phyloP scores from a whole-genome alignment of 2,888 invertebrate species.

The Branchipolynoe longqiensis region DNA sequence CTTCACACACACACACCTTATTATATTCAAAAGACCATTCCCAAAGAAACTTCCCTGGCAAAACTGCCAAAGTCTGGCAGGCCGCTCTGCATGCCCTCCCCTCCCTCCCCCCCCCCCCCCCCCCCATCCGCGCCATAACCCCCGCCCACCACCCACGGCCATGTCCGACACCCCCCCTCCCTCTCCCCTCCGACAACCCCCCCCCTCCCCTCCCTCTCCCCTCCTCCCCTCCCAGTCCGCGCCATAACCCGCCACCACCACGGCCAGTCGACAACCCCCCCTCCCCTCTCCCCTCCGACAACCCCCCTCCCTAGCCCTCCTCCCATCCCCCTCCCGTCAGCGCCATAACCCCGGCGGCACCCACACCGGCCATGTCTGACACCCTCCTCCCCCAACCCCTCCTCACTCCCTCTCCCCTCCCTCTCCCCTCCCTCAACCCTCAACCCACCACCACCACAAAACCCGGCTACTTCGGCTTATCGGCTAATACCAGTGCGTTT shows the following conservation, averaged over 20 bases:
- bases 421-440: neutral
- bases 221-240: neutral
- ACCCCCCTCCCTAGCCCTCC: neutral
- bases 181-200: too few species aligned
- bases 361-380: neutral
- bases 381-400: neutral
- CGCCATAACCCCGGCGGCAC: neutral
- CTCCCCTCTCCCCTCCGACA: neutral
- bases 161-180: neutral
- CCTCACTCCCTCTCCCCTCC: neutral
- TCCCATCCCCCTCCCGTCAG: neutral
- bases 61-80: slow-evolving; percentile 1
- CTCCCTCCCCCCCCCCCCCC: neutral
- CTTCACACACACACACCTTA: too few species aligned
- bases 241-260: neutral
- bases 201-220: too few species aligned
- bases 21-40: slow-evolving; percentile 19
- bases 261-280: neutral
- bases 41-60: slow-evolving; percentile 12
- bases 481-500: neutral
- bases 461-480: neutral
- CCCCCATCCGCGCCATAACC: neutral
- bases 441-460: neutral
- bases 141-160: neutral
- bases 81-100: neutral